phyloP scores from a whole-genome alignment of 2,888 invertebrate genomes.

The Galerucella pusilla region DNA sequence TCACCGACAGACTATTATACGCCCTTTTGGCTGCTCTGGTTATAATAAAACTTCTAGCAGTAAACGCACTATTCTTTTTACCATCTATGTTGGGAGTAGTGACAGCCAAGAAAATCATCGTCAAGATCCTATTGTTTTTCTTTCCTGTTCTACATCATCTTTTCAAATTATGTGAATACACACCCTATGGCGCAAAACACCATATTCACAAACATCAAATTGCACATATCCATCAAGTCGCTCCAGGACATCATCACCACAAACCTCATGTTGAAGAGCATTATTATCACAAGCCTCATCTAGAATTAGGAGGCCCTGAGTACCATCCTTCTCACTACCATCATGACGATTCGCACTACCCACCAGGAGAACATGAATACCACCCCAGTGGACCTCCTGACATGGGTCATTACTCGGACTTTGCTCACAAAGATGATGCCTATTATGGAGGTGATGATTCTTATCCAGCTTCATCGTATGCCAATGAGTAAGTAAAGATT shows the following conservation, averaged over 20 bases:
- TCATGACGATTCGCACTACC: slow-evolving; percentile 6
- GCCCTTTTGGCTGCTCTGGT: slow-evolving; percentile 81
- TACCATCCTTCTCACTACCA: slow-evolving; percentile 28
- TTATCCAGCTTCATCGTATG: slow-evolving; percentile 23
- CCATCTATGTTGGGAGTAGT: slow-evolving; percentile 83
- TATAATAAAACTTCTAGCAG: slow-evolving; percentile 81
- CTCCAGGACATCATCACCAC: slow-evolving; percentile 46
- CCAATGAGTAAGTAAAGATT: slow-evolving; percentile 40
- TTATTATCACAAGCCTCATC: slow-evolving; percentile 46
- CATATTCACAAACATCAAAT: slow-evolving; percentile 70
- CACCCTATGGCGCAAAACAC: slow-evolving; percentile 79
- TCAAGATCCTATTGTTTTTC: slow-evolving; percentile 83
- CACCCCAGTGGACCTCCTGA: slow-evolving; percentile 2
- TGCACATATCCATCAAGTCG: slow-evolving; percentile 50
- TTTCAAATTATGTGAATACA: slow-evolving; percentile 87
- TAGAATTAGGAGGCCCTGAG: slow-evolving; percentile 50
- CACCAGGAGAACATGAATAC: neutral
- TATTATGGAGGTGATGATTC: slow-evolving; percentile 26
- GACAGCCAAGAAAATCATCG: slow-evolving; percentile 84
- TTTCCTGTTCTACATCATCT: slow-evolving; percentile 86
- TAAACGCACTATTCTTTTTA: slow-evolving; percentile 83
- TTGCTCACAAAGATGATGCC: slow-evolving; percentile 28
- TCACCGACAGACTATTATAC: slow-evolving; percentile 77
- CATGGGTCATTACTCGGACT: slow-evolving; percentile 5
- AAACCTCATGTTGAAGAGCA: slow-evolving; percentile 48